Evolutionary conservation across 1,140 invertebrate genomes (phyloP).

Genomic region (Brachionus rubens): DNA sequence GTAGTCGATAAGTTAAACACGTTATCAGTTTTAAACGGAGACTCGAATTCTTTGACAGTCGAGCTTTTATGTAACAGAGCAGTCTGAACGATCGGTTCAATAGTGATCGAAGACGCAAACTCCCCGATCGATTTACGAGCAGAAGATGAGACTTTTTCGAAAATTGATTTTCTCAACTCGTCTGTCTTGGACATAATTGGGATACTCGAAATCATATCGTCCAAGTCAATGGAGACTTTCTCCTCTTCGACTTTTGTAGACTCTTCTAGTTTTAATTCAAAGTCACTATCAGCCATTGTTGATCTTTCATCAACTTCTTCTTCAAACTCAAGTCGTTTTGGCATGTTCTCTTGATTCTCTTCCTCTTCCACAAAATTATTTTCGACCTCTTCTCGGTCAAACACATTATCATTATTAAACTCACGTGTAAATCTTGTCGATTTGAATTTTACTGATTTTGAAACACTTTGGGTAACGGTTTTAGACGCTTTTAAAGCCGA

Average conservation of each 20-base stretch:
- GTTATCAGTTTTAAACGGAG: neutral
- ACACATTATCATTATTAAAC: neutral
- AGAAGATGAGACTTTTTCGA: conserved; percentile 7
- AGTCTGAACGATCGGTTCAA: neutral
- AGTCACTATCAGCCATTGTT: conserved; percentile 11
- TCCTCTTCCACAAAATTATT: neutral
- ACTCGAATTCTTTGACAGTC: conserved; percentile 14
- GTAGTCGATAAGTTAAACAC: neutral
- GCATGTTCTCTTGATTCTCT: neutral
- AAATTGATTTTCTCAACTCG: conserved; percentile 1
- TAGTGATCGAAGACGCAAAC: neutral
- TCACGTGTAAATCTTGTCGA: neutral
- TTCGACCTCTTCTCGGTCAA: neutral
- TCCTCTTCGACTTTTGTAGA: conserved; percentile 10
- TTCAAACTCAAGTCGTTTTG: neutral
- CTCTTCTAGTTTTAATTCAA: neutral
- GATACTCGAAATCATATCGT: neutral
- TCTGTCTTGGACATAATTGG: neutral
- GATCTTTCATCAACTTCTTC: neutral
- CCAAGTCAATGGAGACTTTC: neutral
- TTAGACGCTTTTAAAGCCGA: conserved; percentile 1
- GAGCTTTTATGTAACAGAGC: neutral
- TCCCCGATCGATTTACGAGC: neutral
- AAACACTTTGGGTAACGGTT: neutral
- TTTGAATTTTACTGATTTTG: conserved; percentile 27